Conservation (phyloP, 2,113 vertebrate genomes). For the Helogale parvula region DNA sequence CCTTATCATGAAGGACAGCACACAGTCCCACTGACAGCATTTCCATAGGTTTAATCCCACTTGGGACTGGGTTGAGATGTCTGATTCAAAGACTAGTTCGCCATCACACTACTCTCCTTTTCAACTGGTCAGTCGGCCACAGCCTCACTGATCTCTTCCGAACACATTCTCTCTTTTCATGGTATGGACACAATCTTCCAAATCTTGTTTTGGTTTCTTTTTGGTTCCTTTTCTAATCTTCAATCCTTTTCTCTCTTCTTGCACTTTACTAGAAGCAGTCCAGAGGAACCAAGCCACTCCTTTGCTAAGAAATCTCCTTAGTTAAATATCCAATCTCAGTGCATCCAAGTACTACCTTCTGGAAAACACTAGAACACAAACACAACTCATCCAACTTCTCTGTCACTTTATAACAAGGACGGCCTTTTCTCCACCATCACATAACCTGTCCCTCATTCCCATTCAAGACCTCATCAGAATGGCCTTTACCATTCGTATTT, state of each 20-base stretch:
- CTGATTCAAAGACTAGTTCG: neutral
- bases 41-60: neutral
- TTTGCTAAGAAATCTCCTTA: neutral
- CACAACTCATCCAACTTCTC: neutral
- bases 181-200: neutral
- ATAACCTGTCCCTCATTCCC: neutral
- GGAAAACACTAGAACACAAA: neutral
- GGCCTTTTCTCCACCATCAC: neutral
- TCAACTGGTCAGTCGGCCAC: neutral
- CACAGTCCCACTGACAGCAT: neutral
- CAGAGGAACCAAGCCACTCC: neutral
- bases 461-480: neutral
- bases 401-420: neutral
- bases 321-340: neutral
- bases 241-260: neutral
- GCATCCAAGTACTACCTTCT: neutral
- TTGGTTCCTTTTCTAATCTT: neutral
- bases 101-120: neutral
- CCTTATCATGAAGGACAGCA: neutral
- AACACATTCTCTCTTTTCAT: neutral
- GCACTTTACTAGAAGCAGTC: neutral
- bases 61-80: neutral
- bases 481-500: neutral
- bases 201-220: neutral
- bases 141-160: neutral